phyloP scores from a whole-genome alignment of 2,888 invertebrate species.

The Platycheirus albimanus region DNA sequence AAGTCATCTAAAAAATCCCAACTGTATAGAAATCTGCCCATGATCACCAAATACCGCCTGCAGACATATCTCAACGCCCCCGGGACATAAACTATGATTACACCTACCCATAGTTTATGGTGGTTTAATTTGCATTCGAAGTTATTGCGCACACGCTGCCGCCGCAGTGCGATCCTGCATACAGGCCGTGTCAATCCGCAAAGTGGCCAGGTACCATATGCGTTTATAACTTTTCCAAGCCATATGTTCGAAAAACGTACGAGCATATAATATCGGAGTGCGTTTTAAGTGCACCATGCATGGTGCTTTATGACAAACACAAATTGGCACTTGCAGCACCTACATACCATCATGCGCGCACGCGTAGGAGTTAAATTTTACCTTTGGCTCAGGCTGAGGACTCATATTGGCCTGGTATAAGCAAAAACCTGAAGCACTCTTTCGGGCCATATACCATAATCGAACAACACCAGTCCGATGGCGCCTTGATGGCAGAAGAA shows the following conservation, averaged over 20 bases:
- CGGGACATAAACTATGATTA: conserved; percentile 65
- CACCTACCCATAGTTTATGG: conserved; percentile 68
- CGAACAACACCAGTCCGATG: conserved; percentile 30
- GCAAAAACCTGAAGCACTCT: conserved; percentile 32
- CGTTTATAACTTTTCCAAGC: too few relatives aligned
- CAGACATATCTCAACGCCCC: conserved; percentile 61
- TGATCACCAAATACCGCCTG: conserved; percentile 44
- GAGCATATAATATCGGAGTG: conserved; percentile 13
- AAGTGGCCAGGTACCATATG: conserved; percentile 46
- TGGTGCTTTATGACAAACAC: conserved; percentile 65
- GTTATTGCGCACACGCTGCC: conserved; percentile 25
- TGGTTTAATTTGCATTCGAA: conserved; percentile 73
- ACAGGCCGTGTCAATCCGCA: too few relatives aligned
- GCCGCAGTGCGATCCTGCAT: too few relatives aligned
- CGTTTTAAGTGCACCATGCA: conserved; percentile 32
- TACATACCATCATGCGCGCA: conserved; percentile 24
- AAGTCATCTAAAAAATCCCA: conserved; percentile 15
- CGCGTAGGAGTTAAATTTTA: conserved; percentile 57
- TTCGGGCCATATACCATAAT: not conserved
- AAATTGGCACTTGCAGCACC: conserved; percentile 60
- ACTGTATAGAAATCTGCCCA: conserved; percentile 8
- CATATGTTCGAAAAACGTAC: too few relatives aligned
- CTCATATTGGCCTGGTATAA: not conserved
- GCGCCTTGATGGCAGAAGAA: conserved; percentile 40
- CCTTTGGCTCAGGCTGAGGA: too few relatives aligned